Evolutionary conservation across 2,888 invertebrate species (phyloP), one percentile per base, ranked within the genome.

Genomic region (Charanyca ferruginea): DNA sequence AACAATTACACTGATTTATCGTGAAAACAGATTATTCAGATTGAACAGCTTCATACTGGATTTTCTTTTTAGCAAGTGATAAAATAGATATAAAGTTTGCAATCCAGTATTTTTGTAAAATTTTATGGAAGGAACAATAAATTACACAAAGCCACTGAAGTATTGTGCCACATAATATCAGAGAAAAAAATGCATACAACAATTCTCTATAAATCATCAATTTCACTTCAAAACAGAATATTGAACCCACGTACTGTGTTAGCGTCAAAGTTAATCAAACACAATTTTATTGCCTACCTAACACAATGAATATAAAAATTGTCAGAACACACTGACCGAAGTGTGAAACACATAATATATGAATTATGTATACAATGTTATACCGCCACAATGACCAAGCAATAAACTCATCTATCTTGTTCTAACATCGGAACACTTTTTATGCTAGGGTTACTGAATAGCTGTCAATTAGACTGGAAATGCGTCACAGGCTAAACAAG

Each of bases 381-480:
- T 47, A 42, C 53, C 28, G 47, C 55, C 38, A 61, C 74, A 75
- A 64, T 74, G 80, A 77, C 80, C 54, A 77, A 62, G 79, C 78
- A 70, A 71, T 61, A 74, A 71, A 79, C 77, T 60, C 80, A 71
- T 74, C 52, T 38, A 70, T 79, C 77, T 77, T 65, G 3, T 54
- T 44, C 71, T 73, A 60, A 55, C 65, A 61, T 72, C 53, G 35
- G 38, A 47, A 60, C 28, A 49, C 32, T 45, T 68, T 53, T 71
- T 53, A 13, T n/a, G 20, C 28, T 70, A 64, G 67, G 74, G 74
- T 72, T 77, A 66, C 41, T 47, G 22, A 28, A 52, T 53, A 42
- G 25, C 23, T 73, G 73, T 52, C 66, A 55, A 70, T 72, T 72
- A 64, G 4, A 35, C 16, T 64, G 1, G 44, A 65, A 65, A 55